Evolutionary conservation across 2,113 vertebrate genomes (phyloP).

Genomic region (Brevimyrus niger): DNA sequence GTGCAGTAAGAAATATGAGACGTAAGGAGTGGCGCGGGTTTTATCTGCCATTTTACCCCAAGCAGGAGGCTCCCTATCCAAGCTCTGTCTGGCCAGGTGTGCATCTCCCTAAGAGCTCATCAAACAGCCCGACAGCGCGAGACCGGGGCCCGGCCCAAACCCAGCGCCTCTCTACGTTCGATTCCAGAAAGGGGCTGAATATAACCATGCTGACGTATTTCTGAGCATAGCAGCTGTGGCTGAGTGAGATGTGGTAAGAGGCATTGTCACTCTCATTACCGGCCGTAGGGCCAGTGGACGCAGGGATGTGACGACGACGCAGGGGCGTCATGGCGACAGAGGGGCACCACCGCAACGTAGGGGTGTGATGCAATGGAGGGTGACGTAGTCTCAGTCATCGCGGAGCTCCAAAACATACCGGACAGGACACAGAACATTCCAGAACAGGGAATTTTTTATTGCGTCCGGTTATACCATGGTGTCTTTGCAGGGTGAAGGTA

Average conservation of each 20-base stretch:
- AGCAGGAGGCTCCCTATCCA: not conserved
- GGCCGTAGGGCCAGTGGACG: not conserved
- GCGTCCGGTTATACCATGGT: not conserved
- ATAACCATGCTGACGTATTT: not conserved
- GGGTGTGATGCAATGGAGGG: not conserved
- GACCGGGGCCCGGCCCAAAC: not conserved
- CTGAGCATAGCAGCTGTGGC: not conserved
- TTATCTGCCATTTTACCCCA: not conserved
- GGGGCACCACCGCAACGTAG: not conserved
- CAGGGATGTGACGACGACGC: not conserved
- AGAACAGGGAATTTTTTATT: not conserved
- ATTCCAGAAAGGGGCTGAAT: not conserved
- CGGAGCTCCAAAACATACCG: not conserved
- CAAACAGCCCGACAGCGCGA: not conserved
- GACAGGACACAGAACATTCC: not conserved
- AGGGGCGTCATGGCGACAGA: not conserved
- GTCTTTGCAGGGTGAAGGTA: constrained; percentile 18
- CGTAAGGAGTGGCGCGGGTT: not conserved
- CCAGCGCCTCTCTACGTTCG: not conserved
- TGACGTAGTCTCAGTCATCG: not conserved
- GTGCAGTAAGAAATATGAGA: not conserved
- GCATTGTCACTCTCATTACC: not conserved
- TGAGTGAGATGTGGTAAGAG: not conserved
- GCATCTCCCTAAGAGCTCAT: not conserved
- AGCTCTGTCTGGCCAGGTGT: not conserved